Base-by-base conservation (phyloP, 2,797 vertebrate genomes). In the Onychomys leucogaster region DNA sequence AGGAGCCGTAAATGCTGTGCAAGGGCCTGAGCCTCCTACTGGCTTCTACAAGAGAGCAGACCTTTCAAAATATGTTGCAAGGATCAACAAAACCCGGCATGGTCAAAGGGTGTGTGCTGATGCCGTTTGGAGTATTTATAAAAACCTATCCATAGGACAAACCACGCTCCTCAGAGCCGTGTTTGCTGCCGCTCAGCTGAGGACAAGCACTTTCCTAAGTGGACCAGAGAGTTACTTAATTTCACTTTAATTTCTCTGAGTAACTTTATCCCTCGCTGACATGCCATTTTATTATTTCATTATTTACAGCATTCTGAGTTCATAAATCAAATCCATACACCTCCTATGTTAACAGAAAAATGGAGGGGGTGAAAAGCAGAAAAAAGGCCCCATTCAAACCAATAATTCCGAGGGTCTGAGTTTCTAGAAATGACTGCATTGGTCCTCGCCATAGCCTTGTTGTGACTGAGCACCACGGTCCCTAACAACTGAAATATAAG, bases 241-340 rank as follows among this genome's bases (percentile, higher is more conserved):
- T 98, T 97, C 85, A 34, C 89, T 94, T 78, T 81, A 96, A 95
- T 87, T 96, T 98, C 95, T 95, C 73, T 95, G 97, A 95, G 96
- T 97, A 97, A 92, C 85, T 95, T 89, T 97, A 97, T 97, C 93
- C 95, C 97, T 92, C 97, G 96, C 46, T 95, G 94, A 98, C 96
- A 63, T 0, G 0, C 80, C 94, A 75, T 89, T 97, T 96, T 96
- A 94, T 96, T 96, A 86, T 94, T 98, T 97, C 97, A 91, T 97
- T 97, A 97, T 94, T 97, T 97, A 96, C 10, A 88, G 86, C 55
- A 78, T 55, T 61, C 84, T 32, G 81, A 10, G 3, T 89, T 91
- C 92, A 93, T 96, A 92, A 97, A 96, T 96, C 94, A 97, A 94
- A 90, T 80, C 75, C 69, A 75, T 49, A 67, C 2, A 94, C 75